phyloP scores from a whole-genome alignment of 37 sponge, comb jelly and placozoan species.

The Chondrosia reniformis region DNA sequence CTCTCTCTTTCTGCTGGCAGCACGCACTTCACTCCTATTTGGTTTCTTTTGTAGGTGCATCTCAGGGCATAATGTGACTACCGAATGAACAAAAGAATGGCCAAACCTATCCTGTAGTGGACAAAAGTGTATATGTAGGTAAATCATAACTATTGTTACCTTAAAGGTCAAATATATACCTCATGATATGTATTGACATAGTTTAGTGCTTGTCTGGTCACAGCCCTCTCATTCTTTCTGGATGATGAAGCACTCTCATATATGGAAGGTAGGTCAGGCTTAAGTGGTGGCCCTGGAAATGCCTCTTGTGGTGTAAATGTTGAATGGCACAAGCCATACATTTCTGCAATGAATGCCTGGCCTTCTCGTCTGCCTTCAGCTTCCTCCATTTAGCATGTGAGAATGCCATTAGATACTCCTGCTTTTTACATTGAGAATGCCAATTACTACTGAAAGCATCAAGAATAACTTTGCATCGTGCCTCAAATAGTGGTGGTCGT shows the following conservation, averaged over 20 bases:
- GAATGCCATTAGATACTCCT: background rate
- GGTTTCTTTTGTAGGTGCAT: background rate
- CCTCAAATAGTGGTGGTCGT: background rate
- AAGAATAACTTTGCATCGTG: background rate
- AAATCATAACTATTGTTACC: background rate
- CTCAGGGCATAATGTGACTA: no score
- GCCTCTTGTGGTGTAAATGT: background rate
- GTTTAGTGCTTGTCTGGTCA: background rate
- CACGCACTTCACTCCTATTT: background rate
- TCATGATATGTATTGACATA: constrained; percentile 3
- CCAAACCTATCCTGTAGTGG: no score
- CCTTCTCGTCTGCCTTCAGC: constrained; percentile 1
- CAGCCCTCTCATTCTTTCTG: background rate
- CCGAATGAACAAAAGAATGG: no score
- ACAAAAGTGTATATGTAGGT: no score
- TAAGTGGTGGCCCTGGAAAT: background rate
- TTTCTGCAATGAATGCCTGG: background rate
- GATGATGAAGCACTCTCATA: background rate
- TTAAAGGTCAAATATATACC: background rate
- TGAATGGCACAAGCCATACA: background rate
- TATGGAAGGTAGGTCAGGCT: background rate
- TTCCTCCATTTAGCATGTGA: background rate
- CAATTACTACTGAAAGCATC: background rate
- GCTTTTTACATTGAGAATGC: background rate
- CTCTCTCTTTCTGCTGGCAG: background rate